Evolutionary conservation across 2,888 invertebrate genomes (phyloP).

Genomic region (Hemithea aestivaria): DNA sequence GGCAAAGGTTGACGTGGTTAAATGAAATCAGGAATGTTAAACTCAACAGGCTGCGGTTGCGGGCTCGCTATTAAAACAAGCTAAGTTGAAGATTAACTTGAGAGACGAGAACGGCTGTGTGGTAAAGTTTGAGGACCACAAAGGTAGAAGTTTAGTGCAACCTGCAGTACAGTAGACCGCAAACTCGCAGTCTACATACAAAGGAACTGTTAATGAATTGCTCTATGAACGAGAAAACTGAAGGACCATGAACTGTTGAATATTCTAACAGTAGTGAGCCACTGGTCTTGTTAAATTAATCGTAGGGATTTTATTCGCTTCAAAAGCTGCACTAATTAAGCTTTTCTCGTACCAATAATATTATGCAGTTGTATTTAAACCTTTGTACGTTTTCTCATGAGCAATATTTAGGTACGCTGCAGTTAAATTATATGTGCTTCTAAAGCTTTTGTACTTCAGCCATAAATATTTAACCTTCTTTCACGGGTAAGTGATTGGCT

Average conservation of each 20-base stretch:
- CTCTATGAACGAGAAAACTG: slow-evolving; percentile 29
- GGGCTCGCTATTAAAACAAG: slow-evolving; percentile 40
- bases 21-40: slow-evolving; percentile 29
- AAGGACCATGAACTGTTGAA: slow-evolving; percentile 18
- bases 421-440: not conserved
- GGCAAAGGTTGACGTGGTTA: slow-evolving; percentile 13
- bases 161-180: slow-evolving; percentile 43
- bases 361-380: too few species aligned
- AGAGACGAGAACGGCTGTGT: slow-evolving; percentile 40
- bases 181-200: slow-evolving; percentile 41
- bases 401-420: too few species aligned
- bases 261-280: slow-evolving; percentile 3
- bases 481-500: slow-evolving; percentile 8
- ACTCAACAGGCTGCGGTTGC: slow-evolving; percentile 40
- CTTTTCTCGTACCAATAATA: not conserved
- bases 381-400: too few species aligned
- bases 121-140: slow-evolving; percentile 52
- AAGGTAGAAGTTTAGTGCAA: slow-evolving; percentile 53
- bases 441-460: slow-evolving; percentile 4
- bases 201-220: slow-evolving; percentile 43
- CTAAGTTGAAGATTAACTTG: slow-evolving; percentile 48
- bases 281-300: slow-evolving; percentile 1
- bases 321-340: not conserved
- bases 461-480: slow-evolving; percentile 6
- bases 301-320: not conserved